These are phyloP conservation scores for Esox lucius DNA, from an alignment of 2,797 vertebrate genomes.

Conservation along the genomic window DNA sequence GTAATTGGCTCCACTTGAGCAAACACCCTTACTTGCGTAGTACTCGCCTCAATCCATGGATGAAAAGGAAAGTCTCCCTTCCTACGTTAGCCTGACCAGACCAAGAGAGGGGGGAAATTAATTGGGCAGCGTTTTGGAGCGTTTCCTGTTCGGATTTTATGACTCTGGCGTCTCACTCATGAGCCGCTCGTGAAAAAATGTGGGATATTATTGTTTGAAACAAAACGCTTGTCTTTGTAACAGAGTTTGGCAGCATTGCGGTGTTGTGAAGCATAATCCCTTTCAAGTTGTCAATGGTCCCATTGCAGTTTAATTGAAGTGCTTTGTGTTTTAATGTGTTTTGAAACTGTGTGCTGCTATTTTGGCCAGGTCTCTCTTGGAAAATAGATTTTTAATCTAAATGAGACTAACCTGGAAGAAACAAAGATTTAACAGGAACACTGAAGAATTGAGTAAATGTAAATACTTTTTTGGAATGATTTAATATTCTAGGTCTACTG, in stretches of 20 bases:
- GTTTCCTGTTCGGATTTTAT: slow-evolving; percentile 43
- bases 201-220: slow-evolving; percentile 37
- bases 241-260: slow-evolving; percentile 18
- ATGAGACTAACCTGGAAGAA: no score
- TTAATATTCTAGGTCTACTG: not conserved
- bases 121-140: slow-evolving; percentile 34
- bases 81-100: slow-evolving; percentile 49
- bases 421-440: no score
- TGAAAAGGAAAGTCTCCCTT: slow-evolving; percentile 51
- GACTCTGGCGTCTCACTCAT: slow-evolving; percentile 28
- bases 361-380: no score
- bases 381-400: no score
- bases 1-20: slow-evolving; percentile 84
- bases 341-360: no score
- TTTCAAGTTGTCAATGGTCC: slow-evolving; percentile 22
- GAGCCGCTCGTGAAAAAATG: slow-evolving; percentile 23
- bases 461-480: slow-evolving; percentile 23
- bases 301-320: slow-evolving; percentile 28
- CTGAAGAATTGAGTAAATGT: slow-evolving; percentile 21
- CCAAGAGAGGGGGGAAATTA: slow-evolving; percentile 44
- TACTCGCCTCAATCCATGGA: slow-evolving; percentile 61
- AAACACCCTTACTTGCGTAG: slow-evolving; percentile 71
- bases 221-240: slow-evolving; percentile 17
- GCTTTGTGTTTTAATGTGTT: no score
- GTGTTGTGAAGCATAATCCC: slow-evolving; percentile 19